Evolutionary conservation across 1,140 invertebrate species (phyloP), one percentile per base, ranked within the genome.

Genomic region (Ruditapes philippinarum): DNA sequence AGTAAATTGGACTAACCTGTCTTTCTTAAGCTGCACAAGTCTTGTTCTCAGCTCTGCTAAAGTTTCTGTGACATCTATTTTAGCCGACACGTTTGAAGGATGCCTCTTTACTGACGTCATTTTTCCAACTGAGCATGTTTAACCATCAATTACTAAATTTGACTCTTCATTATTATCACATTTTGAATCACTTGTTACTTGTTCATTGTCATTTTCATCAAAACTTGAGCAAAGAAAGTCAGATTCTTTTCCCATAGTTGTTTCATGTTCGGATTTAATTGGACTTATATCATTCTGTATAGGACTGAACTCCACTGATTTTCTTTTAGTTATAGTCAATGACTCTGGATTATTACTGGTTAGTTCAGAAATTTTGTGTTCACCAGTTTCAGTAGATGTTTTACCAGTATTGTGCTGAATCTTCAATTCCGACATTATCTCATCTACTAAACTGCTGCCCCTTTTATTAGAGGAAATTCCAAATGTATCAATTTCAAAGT

Each of bases 21-120:
- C 85, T 70, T 88, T 76, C 38, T 88, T 88, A 31, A 88, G 60
- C 54, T 88, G 85, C 12, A 88, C 76, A 0, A 88, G 76, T 80
- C 74, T 65, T 14, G 74, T 88, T 42, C 85, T 79, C 11, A 88
- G 57, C 33, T 88, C 85, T 17, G 28, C 22, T 54, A 88, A 49
- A 5, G 36, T 65, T 28, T 86, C 84, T 22, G 54, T 65, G 74
- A 49, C 45, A 85, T 42, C 31, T 28, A 11, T 1, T 76, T 45
- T 76, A 19, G 65, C 33, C 2, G 74, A 78, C 2, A 49, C 74
- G 54, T 36, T 51, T 7, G 74, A 78, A 57, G 42, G 49, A 33
- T 78, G 74, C 36, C 74, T 78, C 42, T 28, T 51, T 40, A 78
- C 42, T 31, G 45, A 2, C 17, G 19, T 25, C 54, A 38, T 78